Evolutionary conservation across 2,797 vertebrate genomes (phyloP).

Genomic region (Cirrhinus molitorella): DNA sequence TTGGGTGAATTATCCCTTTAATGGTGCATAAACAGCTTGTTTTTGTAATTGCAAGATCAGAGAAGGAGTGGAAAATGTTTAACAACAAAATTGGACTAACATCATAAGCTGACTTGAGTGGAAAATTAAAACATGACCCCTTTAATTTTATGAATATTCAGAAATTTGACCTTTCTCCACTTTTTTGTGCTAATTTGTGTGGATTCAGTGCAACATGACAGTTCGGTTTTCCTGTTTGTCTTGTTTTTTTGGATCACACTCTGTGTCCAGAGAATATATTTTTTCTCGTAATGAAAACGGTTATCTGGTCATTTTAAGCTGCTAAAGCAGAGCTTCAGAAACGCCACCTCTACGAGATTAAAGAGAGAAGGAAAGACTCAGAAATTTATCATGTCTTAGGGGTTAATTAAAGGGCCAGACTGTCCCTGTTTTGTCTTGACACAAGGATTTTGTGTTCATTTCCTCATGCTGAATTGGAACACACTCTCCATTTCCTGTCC

Average conservation of each 20-base stretch:
- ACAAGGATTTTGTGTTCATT: constrained; percentile 41
- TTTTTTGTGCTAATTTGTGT: not conserved
- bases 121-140: not conserved
- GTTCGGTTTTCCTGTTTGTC: not conserved
- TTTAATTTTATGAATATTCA: not conserved
- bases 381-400: constrained; percentile 34
- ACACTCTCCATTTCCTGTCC: not conserved
- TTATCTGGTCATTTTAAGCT: not conserved
- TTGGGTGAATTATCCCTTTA: not conserved
- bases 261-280: not conserved
- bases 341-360: constrained; percentile 15
- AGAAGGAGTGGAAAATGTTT: not conserved
- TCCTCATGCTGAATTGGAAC: not conserved
- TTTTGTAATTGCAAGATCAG: not conserved
- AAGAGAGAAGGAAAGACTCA: constrained; percentile 21
- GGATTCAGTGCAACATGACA: not conserved
- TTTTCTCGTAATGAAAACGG: not conserved
- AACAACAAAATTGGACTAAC: not conserved
- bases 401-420: constrained; percentile 60
- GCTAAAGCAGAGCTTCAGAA: not conserved
- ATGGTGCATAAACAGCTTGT: not conserved
- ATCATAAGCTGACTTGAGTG: not conserved
- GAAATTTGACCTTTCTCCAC: not conserved
- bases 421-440: constrained; percentile 18
- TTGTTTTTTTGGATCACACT: not conserved